Evolutionary conservation across 2,113 vertebrate species (phyloP).

Genomic region (Centropus unirufus): DNA sequence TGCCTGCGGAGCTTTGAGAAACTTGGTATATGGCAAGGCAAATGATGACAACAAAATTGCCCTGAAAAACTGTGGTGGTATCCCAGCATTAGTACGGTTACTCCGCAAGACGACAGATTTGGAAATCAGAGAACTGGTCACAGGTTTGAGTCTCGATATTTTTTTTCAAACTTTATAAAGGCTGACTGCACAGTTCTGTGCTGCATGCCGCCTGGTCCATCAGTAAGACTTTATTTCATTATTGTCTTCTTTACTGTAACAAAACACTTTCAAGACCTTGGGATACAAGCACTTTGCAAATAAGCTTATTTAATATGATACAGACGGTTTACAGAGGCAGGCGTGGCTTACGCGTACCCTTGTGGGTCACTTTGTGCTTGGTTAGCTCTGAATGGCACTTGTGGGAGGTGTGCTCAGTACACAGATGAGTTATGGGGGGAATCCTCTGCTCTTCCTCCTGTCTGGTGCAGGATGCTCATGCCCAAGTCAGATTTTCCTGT

Average conservation of each 20-base stretch:
- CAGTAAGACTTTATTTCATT: background rate
- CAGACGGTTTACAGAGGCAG: background rate
- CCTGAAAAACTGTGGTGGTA: conserved; percentile 96
- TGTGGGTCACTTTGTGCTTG: background rate
- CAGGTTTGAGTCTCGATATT: conserved; percentile 81
- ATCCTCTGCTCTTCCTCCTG: background rate
- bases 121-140: conserved; percentile 97
- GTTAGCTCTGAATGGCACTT: accelerated
- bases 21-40: conserved; percentile 96
- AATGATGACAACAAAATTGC: conserved; percentile 99
- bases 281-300: background rate
- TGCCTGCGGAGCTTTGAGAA: conserved; percentile 96
- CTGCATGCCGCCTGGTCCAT: background rate
- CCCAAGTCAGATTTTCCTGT: background rate
- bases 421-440: background rate
- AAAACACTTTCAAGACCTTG: background rate
- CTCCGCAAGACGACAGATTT: conserved; percentile 95
- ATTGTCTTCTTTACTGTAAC: accelerated
- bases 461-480: background rate
- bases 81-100: conserved; percentile 94
- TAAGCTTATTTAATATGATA: background rate
- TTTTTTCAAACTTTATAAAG: background rate
- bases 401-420: background rate
- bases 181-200: background rate
- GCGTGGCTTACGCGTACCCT: accelerated